Percentiles rank a stretch among this genome's conserved stretches.
phyloP scores from a whole-genome alignment of 2,797 vertebrate genomes.

The Artibeus jamaicensis region DNA sequence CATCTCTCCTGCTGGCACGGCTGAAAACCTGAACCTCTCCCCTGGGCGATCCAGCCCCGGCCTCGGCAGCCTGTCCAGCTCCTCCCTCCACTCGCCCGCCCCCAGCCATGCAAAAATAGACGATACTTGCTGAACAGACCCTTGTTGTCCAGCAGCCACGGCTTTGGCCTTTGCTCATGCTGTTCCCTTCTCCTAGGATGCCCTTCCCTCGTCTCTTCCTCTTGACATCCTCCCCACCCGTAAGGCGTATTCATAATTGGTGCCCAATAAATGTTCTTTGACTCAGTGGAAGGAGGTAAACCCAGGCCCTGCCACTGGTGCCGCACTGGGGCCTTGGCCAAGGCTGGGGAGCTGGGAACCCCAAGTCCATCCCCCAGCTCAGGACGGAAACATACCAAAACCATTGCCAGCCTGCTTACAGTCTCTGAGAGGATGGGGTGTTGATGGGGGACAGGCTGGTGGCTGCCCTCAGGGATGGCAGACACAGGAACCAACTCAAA shows the following conservation, averaged over 20 bases:
- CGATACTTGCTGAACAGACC: fast-evolving
- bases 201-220: background rate
- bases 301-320: background rate
- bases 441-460: background rate
- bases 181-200: background rate
- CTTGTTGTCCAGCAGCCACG: background rate
- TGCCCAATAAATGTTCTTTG: background rate
- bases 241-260: background rate
- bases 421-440: background rate
- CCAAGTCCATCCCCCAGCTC: background rate
- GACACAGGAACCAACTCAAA: background rate
- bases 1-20: background rate
- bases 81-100: background rate
- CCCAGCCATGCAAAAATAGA: background rate
- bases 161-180: background rate
- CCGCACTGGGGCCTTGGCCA: too few species aligned
- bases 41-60: too few species aligned
- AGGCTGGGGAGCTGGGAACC: background rate
- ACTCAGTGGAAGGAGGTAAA: background rate
- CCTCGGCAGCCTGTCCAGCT: background rate
- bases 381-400: background rate
- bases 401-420: fast-evolving
- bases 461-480: background rate
- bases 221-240: background rate
- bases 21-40: too few species aligned